phyloP scores from a whole-genome alignment of 92 coral and sea anemone species.

The Montipora capitata region DNA sequence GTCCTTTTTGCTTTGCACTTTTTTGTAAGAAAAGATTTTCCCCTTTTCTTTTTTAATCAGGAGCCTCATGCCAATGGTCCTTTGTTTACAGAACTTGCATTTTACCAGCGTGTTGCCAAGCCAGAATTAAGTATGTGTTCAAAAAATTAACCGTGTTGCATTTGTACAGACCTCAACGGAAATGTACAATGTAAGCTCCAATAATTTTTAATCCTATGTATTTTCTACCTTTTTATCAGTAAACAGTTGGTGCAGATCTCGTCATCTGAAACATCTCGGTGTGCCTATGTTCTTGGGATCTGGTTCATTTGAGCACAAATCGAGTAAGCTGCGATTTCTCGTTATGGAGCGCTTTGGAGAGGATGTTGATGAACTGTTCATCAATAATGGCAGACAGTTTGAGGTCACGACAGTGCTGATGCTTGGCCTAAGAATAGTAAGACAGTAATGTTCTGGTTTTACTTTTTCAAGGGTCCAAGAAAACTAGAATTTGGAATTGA shows the following conservation, averaged over 20 bases:
- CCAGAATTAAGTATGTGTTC: conserved; percentile 73
- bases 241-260: conserved; percentile 87
- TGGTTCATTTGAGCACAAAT: conserved; percentile 84
- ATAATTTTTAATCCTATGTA: neutral
- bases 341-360: conserved; percentile 96
- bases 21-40: neutral
- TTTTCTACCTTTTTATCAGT: conserved; percentile 62
- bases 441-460: conserved; percentile 24
- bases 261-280: conserved; percentile 91
- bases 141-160: neutral
- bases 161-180: neutral
- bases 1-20: too few relatives aligned
- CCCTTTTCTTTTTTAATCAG: conserved; percentile 42
- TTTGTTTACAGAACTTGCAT: conserved; percentile 96
- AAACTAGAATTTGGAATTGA: too few relatives aligned
- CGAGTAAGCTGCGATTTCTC: conserved; percentile 89
- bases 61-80: conserved; percentile 99
- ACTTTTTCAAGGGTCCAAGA: neutral
- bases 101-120: conserved; percentile 96
- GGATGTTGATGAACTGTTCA: conserved; percentile 91
- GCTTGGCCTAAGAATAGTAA: conserved; percentile 94
- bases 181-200: too few relatives aligned
- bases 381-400: conserved; percentile 77
- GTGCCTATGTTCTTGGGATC: conserved; percentile 94
- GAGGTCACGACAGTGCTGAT: conserved; percentile 85